Conservation (phyloP, 2,113 vertebrate species). For the Melanostigma gelatinosum region DNA sequence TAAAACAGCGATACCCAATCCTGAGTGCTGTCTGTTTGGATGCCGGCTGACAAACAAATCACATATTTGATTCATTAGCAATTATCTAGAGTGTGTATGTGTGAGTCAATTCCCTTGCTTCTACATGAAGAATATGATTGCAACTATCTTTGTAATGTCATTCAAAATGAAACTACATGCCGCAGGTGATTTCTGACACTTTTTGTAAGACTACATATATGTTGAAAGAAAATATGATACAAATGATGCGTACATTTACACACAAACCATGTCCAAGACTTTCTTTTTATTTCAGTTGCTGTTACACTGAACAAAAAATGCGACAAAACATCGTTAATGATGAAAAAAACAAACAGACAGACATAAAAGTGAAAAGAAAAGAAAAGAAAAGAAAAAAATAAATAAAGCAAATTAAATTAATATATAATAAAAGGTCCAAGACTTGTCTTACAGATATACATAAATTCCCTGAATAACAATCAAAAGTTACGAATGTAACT, state of each 20-base stretch:
- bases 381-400: no score
- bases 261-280: not conserved
- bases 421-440: not conserved
- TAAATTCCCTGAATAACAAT: slow-evolving; percentile 8
- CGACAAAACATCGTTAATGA: no score
- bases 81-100: not conserved
- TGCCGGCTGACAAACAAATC: not conserved
- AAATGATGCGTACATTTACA: slow-evolving; percentile 2
- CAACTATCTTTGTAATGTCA: slow-evolving; percentile 20
- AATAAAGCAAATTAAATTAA: no score
- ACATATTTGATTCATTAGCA: not conserved
- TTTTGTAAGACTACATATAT: slow-evolving; percentile 25
- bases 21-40: not conserved
- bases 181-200: slow-evolving; percentile 8
- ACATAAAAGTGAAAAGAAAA: no score
- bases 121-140: not conserved
- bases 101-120: slow-evolving; percentile 2
- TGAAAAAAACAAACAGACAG: no score
- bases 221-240: not conserved
- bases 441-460: slow-evolving; percentile 6
- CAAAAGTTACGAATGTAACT: no score
- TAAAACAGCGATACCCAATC: not conserved
- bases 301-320: no score
- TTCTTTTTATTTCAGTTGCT: no score
- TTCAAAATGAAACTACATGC: slow-evolving; percentile 19